A percentile compares a stretch with the other conserved stretches of the same genome.
Evolutionary conservation across 2,888 invertebrate genomes (phyloP).

Genomic region (Pecten maximus): DNA sequence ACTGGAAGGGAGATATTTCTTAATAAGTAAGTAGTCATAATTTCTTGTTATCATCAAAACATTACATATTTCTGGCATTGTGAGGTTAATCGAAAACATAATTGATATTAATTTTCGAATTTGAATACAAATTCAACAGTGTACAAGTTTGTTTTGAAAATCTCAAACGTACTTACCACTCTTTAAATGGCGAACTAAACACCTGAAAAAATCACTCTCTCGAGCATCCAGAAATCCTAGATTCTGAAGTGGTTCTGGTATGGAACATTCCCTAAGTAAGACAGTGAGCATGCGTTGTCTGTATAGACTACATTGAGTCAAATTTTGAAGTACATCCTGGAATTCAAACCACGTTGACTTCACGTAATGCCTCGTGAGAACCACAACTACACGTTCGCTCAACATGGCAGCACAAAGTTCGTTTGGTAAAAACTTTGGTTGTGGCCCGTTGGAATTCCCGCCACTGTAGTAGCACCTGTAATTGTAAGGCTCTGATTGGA

Average conservation of each 20-base stretch:
- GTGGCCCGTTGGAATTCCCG: conserved; percentile 45
- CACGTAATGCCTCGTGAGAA: conserved; percentile 72
- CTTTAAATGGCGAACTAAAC: conserved; percentile 67
- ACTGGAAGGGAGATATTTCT: no score
- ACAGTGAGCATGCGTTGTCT: conserved; percentile 75
- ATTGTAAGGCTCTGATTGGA: conserved; percentile 70
- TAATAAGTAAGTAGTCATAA: no score
- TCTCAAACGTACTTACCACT: conserved; percentile 70
- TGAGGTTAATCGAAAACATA: no score
- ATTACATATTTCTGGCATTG: no score
- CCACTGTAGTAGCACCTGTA: conserved; percentile 70
- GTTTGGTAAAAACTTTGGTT: conserved; percentile 64
- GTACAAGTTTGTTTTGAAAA: no score
- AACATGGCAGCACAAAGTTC: conserved; percentile 76
- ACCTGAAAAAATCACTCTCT: conserved; percentile 70
- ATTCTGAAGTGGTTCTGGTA: conserved; percentile 72
- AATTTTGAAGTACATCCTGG: conserved; percentile 71
- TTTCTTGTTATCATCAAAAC: no score
- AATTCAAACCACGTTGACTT: conserved; percentile 71
- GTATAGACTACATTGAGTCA: conserved; percentile 72
- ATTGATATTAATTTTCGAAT: no score
- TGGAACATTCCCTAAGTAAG: conserved; percentile 71
- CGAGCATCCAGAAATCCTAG: conserved; percentile 70
- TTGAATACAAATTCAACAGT: no score
- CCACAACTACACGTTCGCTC: conserved; percentile 75